Base-by-base conservation (phyloP, 2,113 vertebrate genomes). In the Eudyptes chrysolophus region DNA sequence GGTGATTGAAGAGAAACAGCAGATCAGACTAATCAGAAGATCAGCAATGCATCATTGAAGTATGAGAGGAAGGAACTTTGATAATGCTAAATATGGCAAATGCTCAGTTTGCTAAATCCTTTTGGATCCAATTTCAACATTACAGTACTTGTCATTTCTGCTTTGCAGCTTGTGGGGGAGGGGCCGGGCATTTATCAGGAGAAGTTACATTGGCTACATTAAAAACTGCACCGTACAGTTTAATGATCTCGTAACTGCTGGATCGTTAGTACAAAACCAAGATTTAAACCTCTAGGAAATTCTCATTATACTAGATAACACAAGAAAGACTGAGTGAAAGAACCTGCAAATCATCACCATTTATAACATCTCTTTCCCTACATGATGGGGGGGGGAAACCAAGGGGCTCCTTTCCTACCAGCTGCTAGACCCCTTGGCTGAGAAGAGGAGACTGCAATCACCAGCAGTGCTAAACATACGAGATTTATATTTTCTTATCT, bases 1-100 rank as follows among this genome's bases (percentile, higher is more conserved):
- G 78, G 76, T 96, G 95, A 96, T 92, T 97, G 96, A 95, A 97
- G 90, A 95, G 94, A 96, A 95, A 93, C 54, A 96, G 96, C 96
- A 69, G 98, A 98, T 99, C 98, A 98, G 98, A 98, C 97, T 98
- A 98, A 98, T 98, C 98, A 98, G 98, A 99, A 98, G 97, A 98
- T 98, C 97, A 97, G 97, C 95, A 98, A 98, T 98, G 98, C 98
- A 98, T 97, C 97, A 96, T 26, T 97, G 95, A 98, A 98, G 98
- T 98, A 98, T 98, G 98, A 98, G 98, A 98, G 98, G 98, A 98
- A 96, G 97, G 98, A 98, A 99, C 98, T 99, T 98, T 98, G 98
- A 98, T 97, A 98, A 98, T 94, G 97, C 98, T 98, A 98, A 99
- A 99, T 98, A 98, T 98, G 98, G 98, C 98, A 98, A 99, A 99